Percentiles rank a stretch among this genome's conserved stretches.
Evolutionary conservation across 2,113 vertebrate genomes (phyloP).

Genomic region (Trematocara variabile): DNA sequence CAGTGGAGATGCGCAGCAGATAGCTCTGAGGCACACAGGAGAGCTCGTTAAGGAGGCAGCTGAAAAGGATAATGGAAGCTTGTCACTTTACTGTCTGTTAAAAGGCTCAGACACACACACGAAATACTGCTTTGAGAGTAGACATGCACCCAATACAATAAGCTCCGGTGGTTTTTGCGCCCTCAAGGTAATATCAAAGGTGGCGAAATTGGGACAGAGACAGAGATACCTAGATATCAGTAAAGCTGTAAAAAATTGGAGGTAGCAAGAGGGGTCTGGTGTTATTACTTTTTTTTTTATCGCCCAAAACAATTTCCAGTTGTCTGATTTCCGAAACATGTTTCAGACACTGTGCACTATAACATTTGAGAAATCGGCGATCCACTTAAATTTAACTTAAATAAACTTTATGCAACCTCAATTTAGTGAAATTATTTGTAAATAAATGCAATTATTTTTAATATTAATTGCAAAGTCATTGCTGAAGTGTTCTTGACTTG

Average conservation of each 20-base stretch:
- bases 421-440: neutral
- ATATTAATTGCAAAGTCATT: neutral
- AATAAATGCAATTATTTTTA: neutral
- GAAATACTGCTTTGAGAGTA: neutral
- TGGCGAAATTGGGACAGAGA: neutral
- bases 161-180: neutral
- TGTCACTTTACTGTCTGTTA: slow-evolving; percentile 35
- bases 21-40: slow-evolving; percentile 60
- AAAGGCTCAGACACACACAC: neutral
- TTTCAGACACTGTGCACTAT: neutral
- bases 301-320: neutral
- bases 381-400: neutral
- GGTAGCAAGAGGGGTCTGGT: neutral
- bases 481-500: neutral
- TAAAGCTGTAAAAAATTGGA: neutral
- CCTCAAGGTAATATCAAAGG: neutral
- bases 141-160: neutral
- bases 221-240: neutral
- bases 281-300: neutral
- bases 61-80: slow-evolving; percentile 45
- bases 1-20: slow-evolving; percentile 33
- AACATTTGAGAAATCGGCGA: neutral
- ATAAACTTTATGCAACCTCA: neutral
- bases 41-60: slow-evolving; percentile 61
- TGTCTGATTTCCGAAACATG: neutral